Evolutionary conservation across 2,888 invertebrate species (phyloP).

Genomic region (Parthenolecanium corni): DNA sequence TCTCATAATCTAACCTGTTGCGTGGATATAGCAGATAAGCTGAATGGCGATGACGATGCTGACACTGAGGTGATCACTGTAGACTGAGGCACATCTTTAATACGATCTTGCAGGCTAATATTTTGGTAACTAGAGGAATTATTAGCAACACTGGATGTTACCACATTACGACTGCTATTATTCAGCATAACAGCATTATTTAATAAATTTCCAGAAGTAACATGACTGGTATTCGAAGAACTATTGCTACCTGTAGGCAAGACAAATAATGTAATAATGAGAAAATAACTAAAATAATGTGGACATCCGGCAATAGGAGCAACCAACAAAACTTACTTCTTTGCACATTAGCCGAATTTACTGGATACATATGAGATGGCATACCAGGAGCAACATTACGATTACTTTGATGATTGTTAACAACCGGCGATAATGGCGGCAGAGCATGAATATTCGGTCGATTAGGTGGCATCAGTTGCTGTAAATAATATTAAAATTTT

Average conservation of each 20-base stretch:
- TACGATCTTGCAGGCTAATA: slow-evolving; percentile 30
- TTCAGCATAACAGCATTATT: slow-evolving; percentile 1
- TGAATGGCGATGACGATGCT: slow-evolving; percentile 8
- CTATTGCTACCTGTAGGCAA: neutral
- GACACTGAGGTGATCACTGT: slow-evolving; percentile 17
- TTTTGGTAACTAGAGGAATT: slow-evolving; percentile 23
- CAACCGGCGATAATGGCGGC: slow-evolving; percentile 35
- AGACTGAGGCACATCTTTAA: slow-evolving; percentile 25
- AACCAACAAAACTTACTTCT: slow-evolving; percentile 1
- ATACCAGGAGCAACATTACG: slow-evolving; percentile 41
- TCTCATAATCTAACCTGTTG: slow-evolving; percentile 3
- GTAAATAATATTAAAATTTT: too few relatives aligned
- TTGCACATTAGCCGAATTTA: slow-evolving; percentile 10
- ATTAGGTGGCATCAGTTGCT: slow-evolving; percentile 22
- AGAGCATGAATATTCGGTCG: slow-evolving; percentile 12
- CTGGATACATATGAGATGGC: slow-evolving; percentile 40
- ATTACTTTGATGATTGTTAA: slow-evolving; percentile 38
- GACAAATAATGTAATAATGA: too few relatives aligned
- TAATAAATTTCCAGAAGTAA: neutral
- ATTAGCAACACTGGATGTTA: slow-evolving; percentile 11
- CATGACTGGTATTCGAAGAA: too few relatives aligned
- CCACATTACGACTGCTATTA: neutral
- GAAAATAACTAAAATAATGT: neutral
- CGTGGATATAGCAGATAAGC: neutral
- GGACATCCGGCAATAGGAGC: neutral